Evolutionary conservation across 1,140 invertebrate species (phyloP).

Genomic region (Parasteatoda tepidariorum): DNA sequence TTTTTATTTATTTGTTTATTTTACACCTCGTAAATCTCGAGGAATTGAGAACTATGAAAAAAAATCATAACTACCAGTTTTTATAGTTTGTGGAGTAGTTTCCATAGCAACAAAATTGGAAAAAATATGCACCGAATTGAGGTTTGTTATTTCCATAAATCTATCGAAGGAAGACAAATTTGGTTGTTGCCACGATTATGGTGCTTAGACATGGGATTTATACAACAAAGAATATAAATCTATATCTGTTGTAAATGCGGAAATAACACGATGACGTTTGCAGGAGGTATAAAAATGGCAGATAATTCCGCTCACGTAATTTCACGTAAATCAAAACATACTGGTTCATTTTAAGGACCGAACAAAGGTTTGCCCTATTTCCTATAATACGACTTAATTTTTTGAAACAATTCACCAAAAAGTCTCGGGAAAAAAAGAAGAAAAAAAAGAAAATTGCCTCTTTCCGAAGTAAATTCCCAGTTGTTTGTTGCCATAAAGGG

Average conservation of each 20-base stretch:
- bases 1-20: too few relatives aligned
- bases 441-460: neutral
- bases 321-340: slow-evolving; percentile 21
- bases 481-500: slow-evolving; percentile 55
- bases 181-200: slow-evolving; percentile 9
- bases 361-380: slow-evolving; percentile 52
- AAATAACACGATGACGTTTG: slow-evolving; percentile 28
- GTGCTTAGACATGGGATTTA: slow-evolving; percentile 4
- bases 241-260: slow-evolving; percentile 5
- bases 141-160: too few relatives aligned
- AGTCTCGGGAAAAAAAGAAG: too few relatives aligned
- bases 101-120: neutral
- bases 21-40: too few relatives aligned
- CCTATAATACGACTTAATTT: slow-evolving; percentile 29
- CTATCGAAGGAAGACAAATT: slow-evolving; percentile 18
- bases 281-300: too few relatives aligned
- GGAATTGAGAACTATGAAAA: too few relatives aligned
- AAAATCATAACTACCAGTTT: neutral
- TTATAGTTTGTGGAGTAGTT: neutral
- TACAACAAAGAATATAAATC: slow-evolving; percentile 19
- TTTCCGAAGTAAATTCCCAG: neutral
- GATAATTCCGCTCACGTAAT: slow-evolving; percentile 28
- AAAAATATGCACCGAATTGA: too few relatives aligned
- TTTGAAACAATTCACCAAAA: slow-evolving; percentile 49
- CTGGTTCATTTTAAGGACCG: slow-evolving; percentile 3